Percentiles rank a stretch among this genome's conserved stretches.
These are phyloP conservation scores for Poecilus cupreus DNA, from an alignment of 2,888 invertebrate species.

Conservation along the genomic window DNA sequence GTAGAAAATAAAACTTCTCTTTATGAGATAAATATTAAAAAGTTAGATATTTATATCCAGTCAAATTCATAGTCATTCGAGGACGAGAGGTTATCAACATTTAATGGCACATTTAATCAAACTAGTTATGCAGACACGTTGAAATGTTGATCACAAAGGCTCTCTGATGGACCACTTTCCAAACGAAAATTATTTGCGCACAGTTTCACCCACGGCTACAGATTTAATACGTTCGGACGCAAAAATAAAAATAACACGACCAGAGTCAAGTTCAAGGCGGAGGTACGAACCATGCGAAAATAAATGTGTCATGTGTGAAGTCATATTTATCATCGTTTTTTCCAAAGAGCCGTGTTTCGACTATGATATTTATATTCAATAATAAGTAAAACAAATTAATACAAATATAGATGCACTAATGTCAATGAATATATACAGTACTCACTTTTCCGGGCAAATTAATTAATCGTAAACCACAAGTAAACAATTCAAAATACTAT, in stretches of 20 bases:
- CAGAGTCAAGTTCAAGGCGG: conserved; percentile 2
- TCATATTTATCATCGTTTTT: too few species aligned
- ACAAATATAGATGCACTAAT: too few species aligned
- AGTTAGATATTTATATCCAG: too few species aligned
- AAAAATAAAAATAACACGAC: not conserved
- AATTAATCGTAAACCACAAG: too few species aligned
- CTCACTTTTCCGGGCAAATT: too few species aligned
- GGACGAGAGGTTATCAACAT: not conserved
- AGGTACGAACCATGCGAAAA: not conserved
- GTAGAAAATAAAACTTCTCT: too few species aligned
- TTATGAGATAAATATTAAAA: too few species aligned
- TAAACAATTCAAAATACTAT: too few species aligned
- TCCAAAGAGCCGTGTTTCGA: too few species aligned
- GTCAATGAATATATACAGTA: too few species aligned
- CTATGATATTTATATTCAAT: too few species aligned
- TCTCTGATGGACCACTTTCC: not conserved
- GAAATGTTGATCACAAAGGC: not conserved
- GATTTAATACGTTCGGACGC: not conserved
- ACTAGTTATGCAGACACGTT: not conserved
- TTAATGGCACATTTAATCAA: not conserved
- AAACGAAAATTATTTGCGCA: not conserved
- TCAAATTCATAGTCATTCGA: not conserved
- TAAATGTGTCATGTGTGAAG: not conserved
- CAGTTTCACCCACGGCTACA: not conserved
- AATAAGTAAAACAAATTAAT: too few species aligned